phyloP scores from a whole-genome alignment of 2,113 vertebrate species.

The Phaetusa simplex region DNA sequence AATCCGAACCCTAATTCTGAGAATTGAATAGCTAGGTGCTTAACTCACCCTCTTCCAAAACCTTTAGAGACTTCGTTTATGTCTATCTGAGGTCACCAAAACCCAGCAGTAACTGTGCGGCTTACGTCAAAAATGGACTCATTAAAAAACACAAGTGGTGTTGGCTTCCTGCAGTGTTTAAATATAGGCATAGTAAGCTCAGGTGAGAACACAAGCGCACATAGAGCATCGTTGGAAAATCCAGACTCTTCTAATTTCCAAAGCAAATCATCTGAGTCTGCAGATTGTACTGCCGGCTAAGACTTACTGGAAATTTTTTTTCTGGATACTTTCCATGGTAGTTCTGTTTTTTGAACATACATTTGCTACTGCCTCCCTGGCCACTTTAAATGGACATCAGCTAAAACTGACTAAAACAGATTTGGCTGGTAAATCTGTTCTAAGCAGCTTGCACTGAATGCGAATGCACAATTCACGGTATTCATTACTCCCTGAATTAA shows the following conservation, averaged over 20 bases:
- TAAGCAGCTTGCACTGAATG: slow-evolving; percentile 30
- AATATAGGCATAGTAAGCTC: background rate
- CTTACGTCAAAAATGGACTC: background rate
- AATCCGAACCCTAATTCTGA: background rate
- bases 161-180: background rate
- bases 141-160: background rate
- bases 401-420: slow-evolving; percentile 44
- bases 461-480: slow-evolving; percentile 8
- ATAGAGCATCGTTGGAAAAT: background rate
- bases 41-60: background rate
- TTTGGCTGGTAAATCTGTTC: slow-evolving; percentile 39
- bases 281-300: background rate
- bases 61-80: background rate
- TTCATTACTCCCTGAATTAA: slow-evolving; percentile 22
- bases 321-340: background rate
- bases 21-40: background rate
- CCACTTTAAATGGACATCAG: slow-evolving; percentile 6
- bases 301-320: background rate
- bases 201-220: background rate
- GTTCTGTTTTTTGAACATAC: background rate
- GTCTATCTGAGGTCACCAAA: background rate
- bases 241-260: background rate
- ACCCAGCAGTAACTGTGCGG: background rate
- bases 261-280: background rate
- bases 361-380: background rate